These are phyloP conservation scores for Torymus aiolomorphi DNA, from an alignment of 2,888 invertebrate genomes.

Conservation along the genomic window DNA sequence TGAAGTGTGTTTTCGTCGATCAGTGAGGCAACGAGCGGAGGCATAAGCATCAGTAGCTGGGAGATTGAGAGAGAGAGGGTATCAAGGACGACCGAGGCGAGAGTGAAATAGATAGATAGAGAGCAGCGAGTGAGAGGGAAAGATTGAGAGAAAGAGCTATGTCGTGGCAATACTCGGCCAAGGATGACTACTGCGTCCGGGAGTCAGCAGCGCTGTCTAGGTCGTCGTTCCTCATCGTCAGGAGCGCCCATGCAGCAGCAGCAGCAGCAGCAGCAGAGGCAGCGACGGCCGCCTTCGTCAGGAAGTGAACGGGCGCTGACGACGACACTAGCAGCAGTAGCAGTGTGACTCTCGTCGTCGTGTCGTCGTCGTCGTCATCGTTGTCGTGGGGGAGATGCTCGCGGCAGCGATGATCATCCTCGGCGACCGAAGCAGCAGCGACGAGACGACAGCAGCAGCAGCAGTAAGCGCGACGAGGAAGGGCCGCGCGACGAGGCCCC, in stretches of 20 bases:
- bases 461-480: not conserved
- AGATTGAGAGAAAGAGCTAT: not conserved
- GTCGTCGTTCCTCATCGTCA: too few relatives aligned
- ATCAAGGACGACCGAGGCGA: conserved; percentile 2
- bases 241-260: too few relatives aligned
- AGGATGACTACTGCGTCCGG: conserved; percentile 19
- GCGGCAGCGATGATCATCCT: not conserved
- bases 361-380: conserved; percentile 14
- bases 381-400: not conserved
- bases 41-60: too few relatives aligned
- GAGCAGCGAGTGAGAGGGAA: not conserved
- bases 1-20: too few relatives aligned
- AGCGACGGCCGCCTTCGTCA: not conserved
- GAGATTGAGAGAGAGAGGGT: too few relatives aligned
- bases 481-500: not conserved
- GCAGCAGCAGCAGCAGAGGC: too few relatives aligned
- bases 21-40: too few relatives aligned
- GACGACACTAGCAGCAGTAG: not conserved
- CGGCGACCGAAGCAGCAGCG: conserved; percentile 6
- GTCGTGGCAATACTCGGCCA: conserved; percentile 16
- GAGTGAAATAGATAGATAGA: not conserved
- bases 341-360: not conserved
- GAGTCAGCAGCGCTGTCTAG: not conserved
- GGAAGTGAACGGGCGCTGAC: not conserved
- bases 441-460: not conserved